These are phyloP conservation scores for Drosophila conformis DNA, from an alignment of 2,888 invertebrate species.

Conservation along the genomic window DNA sequence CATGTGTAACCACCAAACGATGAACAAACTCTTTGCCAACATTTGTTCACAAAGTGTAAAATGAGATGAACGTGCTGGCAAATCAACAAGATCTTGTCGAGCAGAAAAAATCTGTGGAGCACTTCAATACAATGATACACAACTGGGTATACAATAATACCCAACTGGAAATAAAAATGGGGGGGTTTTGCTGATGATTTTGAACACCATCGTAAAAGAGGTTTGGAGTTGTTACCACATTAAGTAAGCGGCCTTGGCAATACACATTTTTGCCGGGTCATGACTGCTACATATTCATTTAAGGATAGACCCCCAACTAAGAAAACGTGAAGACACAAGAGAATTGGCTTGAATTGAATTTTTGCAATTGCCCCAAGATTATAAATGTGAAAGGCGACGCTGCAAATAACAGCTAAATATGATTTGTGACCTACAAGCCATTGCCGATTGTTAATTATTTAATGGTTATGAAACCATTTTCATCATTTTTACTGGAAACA, in stretches of 20 bases:
- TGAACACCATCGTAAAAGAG: neutral
- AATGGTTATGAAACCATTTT: neutral
- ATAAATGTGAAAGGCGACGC: constrained; percentile 43
- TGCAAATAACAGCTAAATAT: neutral
- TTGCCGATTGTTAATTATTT: constrained; percentile 9
- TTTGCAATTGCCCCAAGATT: constrained; percentile 15
- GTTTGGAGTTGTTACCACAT: constrained; percentile 8
- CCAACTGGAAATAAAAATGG: constrained; percentile 2
- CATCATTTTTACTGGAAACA: neutral
- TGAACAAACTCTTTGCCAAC: constrained; percentile 6
- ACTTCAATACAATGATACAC: neutral
- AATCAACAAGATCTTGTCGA: neutral
- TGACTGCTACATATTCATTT: constrained; percentile 23
- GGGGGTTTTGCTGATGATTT: neutral
- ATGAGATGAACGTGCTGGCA: neutral
- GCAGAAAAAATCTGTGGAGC: neutral
- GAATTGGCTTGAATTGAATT: constrained; percentile 16
- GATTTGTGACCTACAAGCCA: constrained; percentile 18
- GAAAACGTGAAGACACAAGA: constrained; percentile 26
- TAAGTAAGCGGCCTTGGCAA: constrained; percentile 20
- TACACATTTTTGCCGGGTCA: constrained; percentile 37
- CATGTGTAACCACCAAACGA: constrained; percentile 2
- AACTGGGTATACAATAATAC: neutral
- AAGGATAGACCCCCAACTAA: constrained; percentile 33
- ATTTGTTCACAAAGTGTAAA: neutral